Evolutionary conservation across 2,888 invertebrate genomes (phyloP).

Genomic region (Dynastes grantii): DNA sequence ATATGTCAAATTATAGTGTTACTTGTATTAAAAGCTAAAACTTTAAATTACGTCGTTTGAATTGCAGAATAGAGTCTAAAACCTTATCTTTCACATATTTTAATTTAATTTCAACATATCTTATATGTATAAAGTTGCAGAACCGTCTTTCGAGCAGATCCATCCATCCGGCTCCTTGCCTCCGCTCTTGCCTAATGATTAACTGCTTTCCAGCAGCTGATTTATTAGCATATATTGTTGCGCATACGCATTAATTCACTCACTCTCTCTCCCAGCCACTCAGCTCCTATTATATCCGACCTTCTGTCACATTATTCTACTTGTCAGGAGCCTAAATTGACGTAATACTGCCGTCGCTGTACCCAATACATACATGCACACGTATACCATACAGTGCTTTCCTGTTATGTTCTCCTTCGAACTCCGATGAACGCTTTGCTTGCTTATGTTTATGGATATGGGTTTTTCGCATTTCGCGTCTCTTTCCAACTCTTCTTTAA

Average conservation of each 20-base stretch:
- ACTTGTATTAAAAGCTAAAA: no score
- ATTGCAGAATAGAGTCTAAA: no score
- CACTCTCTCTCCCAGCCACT: conserved; percentile 11
- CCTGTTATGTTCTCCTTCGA: not conserved
- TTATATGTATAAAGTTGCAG: no score
- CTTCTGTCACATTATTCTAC: conserved; percentile 70
- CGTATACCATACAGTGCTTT: not conserved
- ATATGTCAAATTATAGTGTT: no score
- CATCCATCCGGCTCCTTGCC: no score
- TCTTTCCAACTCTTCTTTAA: not conserved
- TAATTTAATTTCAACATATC: no score
- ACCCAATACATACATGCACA: conserved; percentile 64
- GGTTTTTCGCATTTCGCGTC: conserved; percentile 55
- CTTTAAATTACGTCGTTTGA: no score
- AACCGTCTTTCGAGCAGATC: no score
- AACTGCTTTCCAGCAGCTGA: conserved; percentile 7
- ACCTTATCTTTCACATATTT: no score
- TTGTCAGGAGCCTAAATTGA: conserved; percentile 70
- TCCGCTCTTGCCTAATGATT: conserved; percentile 1
- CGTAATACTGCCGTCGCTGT: conserved; percentile 69
- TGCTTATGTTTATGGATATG: conserved; percentile 68
- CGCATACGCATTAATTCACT: conserved; percentile 16
- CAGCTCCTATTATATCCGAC: conserved; percentile 56
- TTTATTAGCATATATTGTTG: conserved; percentile 31
- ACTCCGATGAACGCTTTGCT: conserved; percentile 44